Evolutionary conservation across 2,797 vertebrate genomes (phyloP).

Genomic region (Luscinia luscinia): DNA sequence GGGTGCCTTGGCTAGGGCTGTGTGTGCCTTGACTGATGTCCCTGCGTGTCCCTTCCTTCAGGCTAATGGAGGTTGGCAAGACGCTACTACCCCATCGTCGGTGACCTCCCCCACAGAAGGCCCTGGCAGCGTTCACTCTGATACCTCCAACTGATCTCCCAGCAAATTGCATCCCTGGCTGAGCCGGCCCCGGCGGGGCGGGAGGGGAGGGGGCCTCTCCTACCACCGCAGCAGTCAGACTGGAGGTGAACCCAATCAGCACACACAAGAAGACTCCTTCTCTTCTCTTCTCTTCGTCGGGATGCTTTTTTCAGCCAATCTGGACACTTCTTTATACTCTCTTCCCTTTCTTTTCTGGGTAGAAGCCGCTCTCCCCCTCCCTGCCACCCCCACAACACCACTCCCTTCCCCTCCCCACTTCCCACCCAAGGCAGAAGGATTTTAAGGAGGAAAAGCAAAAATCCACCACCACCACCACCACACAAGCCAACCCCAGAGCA

Average conservation of each 20-base stretch:
- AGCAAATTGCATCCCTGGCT: constrained; percentile 78
- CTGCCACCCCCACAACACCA: constrained; percentile 35
- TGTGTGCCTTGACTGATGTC: neutral
- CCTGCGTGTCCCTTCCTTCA: constrained; percentile 69
- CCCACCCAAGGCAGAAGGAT: constrained; percentile 78
- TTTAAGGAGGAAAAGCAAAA: constrained; percentile 77
- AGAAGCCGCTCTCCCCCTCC: constrained; percentile 77
- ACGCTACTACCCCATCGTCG: constrained; percentile 96
- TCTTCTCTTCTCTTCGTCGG: constrained; percentile 79
- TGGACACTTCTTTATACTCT: constrained; percentile 85
- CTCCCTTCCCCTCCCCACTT: neutral
- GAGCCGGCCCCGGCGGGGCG: constrained; percentile 73
- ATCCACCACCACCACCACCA: neutral
- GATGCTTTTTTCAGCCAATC: constrained; percentile 81
- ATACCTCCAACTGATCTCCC: constrained; percentile 99
- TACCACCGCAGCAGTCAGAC: constrained; percentile 79
- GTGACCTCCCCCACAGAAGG: constrained; percentile 99
- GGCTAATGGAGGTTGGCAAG: constrained; percentile 98
- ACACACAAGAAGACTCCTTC: constrained; percentile 79
- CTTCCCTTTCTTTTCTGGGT: constrained; percentile 82
- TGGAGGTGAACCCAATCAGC: constrained; percentile 81
- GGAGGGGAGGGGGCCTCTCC: constrained; percentile 77
- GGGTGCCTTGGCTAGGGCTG: neutral
- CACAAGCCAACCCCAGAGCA: neutral
- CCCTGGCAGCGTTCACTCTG: constrained; percentile 98